Conservation (phyloP, 2,888 invertebrate species). For the Scaptomyza flava region DNA sequence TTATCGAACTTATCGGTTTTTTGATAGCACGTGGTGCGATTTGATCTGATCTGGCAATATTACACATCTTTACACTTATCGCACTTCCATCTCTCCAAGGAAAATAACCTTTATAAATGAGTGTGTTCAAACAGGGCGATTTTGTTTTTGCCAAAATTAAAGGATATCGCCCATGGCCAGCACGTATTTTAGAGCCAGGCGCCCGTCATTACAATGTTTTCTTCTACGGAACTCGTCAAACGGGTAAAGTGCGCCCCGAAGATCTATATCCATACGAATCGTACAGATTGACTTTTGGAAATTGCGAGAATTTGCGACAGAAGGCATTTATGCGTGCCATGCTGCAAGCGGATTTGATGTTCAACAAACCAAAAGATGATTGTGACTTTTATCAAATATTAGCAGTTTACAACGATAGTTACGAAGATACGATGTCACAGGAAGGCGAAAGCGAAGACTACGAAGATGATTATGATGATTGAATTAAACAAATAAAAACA, state of each 20-base stretch:
- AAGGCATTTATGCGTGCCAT: background rate
- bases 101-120: background rate
- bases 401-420: background rate
- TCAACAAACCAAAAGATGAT: background rate
- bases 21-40: background rate
- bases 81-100: background rate
- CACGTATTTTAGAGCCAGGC: conserved; percentile 7
- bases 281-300: background rate
- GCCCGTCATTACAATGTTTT: conserved; percentile 3
- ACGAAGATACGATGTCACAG: background rate
- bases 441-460: background rate
- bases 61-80: background rate
- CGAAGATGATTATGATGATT: background rate
- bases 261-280: background rate
- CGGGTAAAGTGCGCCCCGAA: background rate
- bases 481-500: background rate
- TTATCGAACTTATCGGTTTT: too few species aligned
- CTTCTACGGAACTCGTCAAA: conserved; percentile 14
- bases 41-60: background rate
- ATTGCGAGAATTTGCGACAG: background rate
- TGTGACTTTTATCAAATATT: background rate
- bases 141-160: conserved; percentile 24
- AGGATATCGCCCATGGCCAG: conserved; percentile 19
- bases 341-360: background rate
- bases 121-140: background rate